Conservation (phyloP, 2,113 vertebrate species). For the Esox niger region DNA sequence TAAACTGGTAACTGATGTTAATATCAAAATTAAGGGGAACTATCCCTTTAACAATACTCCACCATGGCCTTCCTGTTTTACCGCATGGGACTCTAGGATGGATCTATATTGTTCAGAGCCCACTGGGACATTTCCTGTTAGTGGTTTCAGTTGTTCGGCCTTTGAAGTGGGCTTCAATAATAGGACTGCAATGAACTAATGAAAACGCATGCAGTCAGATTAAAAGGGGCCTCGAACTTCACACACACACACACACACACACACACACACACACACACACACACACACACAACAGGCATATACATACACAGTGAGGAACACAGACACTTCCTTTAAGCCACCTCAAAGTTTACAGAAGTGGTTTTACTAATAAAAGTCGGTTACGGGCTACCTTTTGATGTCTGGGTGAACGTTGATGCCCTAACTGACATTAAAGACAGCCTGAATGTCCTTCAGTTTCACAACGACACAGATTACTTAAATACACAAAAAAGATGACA, state of each 20-base stretch:
- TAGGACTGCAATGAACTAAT: slow-evolving; percentile 76
- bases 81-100: slow-evolving; percentile 39
- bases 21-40: not conserved
- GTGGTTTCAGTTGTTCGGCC: slow-evolving; percentile 73
- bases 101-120: slow-evolving; percentile 50
- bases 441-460: slow-evolving; percentile 41
- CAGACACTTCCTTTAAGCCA: slow-evolving; percentile 33
- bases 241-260: slow-evolving; percentile 44
- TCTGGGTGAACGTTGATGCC: slow-evolving; percentile 57
- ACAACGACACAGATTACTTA: slow-evolving; percentile 9
- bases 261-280: slow-evolving; percentile 11
- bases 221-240: slow-evolving; percentile 68
- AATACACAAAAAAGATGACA: not conserved
- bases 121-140: slow-evolving; percentile 69
- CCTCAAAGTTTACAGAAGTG: slow-evolving; percentile 65
- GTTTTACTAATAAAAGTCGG: slow-evolving; percentile 56
- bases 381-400: slow-evolving; percentile 60
- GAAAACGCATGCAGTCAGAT: slow-evolving; percentile 74
- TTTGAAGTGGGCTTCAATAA: slow-evolving; percentile 75
- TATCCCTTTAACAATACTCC: not conserved
- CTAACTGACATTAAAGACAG: slow-evolving; percentile 49
- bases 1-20: too few relatives aligned
- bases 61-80: too few relatives aligned
- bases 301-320: slow-evolving; percentile 11
- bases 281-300: slow-evolving; percentile 21